Evolutionary conservation across 2,888 invertebrate genomes (phyloP), one percentile per base, ranked within the genome.

Genomic region (Hanleya hanleyi): DNA sequence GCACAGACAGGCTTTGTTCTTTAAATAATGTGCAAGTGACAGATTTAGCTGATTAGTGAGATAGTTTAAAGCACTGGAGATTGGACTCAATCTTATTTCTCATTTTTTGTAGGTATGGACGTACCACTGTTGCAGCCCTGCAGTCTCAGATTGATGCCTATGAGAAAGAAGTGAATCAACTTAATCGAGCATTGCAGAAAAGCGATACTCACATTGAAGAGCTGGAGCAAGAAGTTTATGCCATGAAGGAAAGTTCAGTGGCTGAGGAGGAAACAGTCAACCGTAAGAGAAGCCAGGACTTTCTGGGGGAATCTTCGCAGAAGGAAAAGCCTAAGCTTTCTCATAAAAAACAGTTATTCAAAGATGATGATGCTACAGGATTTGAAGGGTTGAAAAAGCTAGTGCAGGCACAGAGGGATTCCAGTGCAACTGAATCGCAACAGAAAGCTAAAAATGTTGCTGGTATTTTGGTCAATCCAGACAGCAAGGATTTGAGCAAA

Each of bases 171-270:
- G 81, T 86, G 3, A 78, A 77, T 7, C 84, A 85, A 62, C 78
- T 90, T 33, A 83, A 88, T 51, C 86, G 85, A 67, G 89, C 89
- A 12, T 74, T 90, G 50, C 86, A 87, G 70, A 77, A 83, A 66
- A 88, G 87, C 76, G 90, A 90, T 69, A 77, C 83, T 38, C 87
- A 88, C 73, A 86, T 89, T 51, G 88, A 89, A 68, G 85, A 86
- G 18, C 75, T 90, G 29, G 81, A 88, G 77, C 76, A 81, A 33
- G 83, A 86, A 49, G 74, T 84, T n/a, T 75, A 77, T 47, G n/a
- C 15, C 6, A 22, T 33, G 49, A 47, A 61, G 41, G 66, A 67
- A 66, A 37, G 57, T 12, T 15, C 9, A 22, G 57, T 22, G n/a
- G n/a, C n/a, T n/a, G n/a, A n/a, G n/a, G n/a, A n/a, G n/a, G n/a